Evolutionary conservation across 2,113 vertebrate species (phyloP).

Genomic region (Microtus richardsoni): DNA sequence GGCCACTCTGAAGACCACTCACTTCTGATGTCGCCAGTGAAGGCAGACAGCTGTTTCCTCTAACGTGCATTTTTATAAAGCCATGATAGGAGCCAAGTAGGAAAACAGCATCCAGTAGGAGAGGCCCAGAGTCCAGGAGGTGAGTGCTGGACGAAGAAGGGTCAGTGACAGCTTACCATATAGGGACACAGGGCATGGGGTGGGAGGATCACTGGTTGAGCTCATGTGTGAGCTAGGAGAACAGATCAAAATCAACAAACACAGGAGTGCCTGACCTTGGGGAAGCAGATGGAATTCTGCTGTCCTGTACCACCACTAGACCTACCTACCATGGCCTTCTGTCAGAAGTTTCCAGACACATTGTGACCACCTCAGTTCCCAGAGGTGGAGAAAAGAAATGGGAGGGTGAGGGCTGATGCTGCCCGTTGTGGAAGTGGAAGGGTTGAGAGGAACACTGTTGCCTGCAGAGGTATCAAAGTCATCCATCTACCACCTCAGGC

Average conservation of each 20-base stretch:
- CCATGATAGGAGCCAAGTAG: neutral
- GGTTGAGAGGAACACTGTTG: fast-evolving
- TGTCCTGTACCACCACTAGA: no score
- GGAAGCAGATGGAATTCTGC: neutral
- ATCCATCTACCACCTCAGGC: no score
- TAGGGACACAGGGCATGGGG: fast-evolving
- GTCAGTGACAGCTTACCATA: neutral
- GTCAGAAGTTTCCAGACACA: neutral
- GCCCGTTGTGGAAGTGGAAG: neutral
- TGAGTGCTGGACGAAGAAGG: neutral
- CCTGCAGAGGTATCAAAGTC: fast-evolving
- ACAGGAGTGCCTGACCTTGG: neutral
- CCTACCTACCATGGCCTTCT: neutral
- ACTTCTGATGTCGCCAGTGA: neutral
- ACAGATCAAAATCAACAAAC: neutral
- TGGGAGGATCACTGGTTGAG: neutral
- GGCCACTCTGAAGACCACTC: neutral
- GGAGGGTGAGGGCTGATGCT: neutral
- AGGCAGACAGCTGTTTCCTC: neutral
- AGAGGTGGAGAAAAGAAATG: neutral
- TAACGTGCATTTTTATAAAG: neutral
- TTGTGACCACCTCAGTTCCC: neutral
- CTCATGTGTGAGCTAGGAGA: fast-evolving
- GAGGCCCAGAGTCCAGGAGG: neutral
- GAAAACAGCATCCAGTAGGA: neutral